Base-by-base conservation (phyloP, 2,113 vertebrate species). In the Pipa parva region DNA sequence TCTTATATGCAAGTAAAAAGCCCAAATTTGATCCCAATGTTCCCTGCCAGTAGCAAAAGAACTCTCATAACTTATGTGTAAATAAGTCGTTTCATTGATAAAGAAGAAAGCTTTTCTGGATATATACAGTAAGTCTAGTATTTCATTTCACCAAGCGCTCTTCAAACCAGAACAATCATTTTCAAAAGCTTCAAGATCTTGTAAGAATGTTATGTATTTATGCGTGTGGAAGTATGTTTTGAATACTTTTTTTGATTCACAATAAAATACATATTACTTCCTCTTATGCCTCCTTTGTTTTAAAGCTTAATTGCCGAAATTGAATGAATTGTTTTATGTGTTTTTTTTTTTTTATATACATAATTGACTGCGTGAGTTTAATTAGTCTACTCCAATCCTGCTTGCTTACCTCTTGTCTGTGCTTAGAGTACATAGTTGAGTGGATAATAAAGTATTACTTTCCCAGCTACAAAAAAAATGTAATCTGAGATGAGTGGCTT, bases 361-460 rank as follows among this genome's bases (percentile, higher is more conserved):
- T 51, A 59, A 68, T 68, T 59, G 45, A 57, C 25, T 28, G 56
- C 18, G 28, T 60, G 46, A 25, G 48, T 60, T 54, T 60, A 69
- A 69, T 69, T 60, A 59, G 42, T 29, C 63, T 59, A 18, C 48
- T 52, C 36, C 50, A 22, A 21, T 29, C 12, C 24, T 9, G 29
- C 49, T 25, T 50, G 25, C 5, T 18, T 22, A 45, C 22, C 56
- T 51, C 31, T 59, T 42, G 46, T 72, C 64, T 74, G 51, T 11
- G 11, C 25, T 61, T 71, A 62, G 39, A 63, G 71, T 50, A n/a
- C n/a, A n/a, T n/a, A 71, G 0, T 1, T 27, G 45, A 64, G 64
- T 56, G 48, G 28, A 65, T 57, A 74, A 76, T 39, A 13, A 71
- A 51, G 52, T 66, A 54, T 22, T 72, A 31, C 27, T 67, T 74